Conservation (phyloP, 2,113 vertebrate species). For the Labeo catla region DNA sequence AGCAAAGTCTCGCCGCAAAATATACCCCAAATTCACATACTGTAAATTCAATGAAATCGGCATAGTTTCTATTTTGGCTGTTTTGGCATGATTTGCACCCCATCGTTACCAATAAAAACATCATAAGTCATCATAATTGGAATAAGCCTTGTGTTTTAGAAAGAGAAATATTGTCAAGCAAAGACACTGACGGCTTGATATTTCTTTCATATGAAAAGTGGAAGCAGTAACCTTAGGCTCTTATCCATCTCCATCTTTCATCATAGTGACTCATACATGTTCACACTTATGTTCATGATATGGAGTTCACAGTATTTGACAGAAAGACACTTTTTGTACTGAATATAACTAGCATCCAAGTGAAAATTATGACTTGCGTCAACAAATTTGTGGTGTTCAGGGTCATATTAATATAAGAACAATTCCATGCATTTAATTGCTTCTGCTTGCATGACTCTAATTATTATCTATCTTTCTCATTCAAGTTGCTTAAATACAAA, state of each 20-base stretch:
- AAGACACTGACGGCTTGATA: not conserved
- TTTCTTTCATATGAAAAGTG: not conserved
- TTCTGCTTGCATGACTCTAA: not conserved
- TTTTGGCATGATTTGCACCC: not conserved
- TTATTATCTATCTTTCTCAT: not conserved
- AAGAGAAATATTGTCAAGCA: not conserved
- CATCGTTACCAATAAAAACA: not conserved
- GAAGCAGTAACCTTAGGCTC: conserved; percentile 11
- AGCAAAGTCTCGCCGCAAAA: not conserved
- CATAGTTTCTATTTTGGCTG: not conserved
- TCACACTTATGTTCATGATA: not conserved
- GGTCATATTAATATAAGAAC: not conserved
- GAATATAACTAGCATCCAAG: not conserved
- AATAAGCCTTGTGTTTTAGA: not conserved
- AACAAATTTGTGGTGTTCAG: not conserved
- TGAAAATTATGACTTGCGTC: not conserved
- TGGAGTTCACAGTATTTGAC: not conserved
- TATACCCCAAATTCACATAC: not conserved
- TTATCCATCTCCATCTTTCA: conserved; percentile 10
- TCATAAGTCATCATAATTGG: not conserved
- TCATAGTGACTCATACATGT: conserved; percentile 5
- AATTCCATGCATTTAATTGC: not conserved
- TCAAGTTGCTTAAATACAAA: not conserved
- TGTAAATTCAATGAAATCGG: not conserved
- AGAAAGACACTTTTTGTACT: not conserved